Conservation (phyloP, 2,113 vertebrate genomes). For the Zosterops borbonicus region DNA sequence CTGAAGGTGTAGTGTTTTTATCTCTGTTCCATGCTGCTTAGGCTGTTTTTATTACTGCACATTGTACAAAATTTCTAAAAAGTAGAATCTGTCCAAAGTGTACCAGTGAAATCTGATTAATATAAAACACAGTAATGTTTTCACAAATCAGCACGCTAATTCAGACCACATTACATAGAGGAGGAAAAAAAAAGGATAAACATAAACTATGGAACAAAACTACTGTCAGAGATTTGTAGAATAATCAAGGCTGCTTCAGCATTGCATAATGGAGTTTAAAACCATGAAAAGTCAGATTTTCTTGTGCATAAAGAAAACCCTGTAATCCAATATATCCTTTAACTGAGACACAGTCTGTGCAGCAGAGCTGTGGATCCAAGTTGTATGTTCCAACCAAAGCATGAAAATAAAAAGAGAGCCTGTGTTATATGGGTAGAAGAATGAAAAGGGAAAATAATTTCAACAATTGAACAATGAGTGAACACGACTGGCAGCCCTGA, state of each 20-base stretch:
- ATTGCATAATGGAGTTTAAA: background rate
- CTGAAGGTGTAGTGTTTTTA: background rate
- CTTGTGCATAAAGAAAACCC: background rate
- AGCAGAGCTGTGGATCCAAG: background rate
- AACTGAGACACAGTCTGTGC: background rate
- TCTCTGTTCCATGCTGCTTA: background rate
- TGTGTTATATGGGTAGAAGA: background rate
- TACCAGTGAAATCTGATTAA: background rate
- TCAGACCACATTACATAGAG: background rate
- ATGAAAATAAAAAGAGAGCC: background rate
- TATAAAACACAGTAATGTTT: background rate
- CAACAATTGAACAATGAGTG: background rate
- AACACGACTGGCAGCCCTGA: background rate
- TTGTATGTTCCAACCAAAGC: background rate
- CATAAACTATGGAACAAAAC: background rate
- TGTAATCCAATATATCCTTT: background rate
- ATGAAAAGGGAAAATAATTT: background rate
- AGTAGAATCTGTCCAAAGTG: background rate
- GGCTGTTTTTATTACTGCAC: background rate
- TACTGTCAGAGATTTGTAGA: background rate
- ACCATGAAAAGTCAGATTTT: background rate
- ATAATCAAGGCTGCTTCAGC: conserved; percentile 9
- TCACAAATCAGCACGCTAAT: background rate
- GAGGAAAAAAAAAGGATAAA: background rate
- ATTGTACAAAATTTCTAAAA: background rate